phyloP scores from a whole-genome alignment of 2,888 invertebrate species.

The Silvanus unidentatus region DNA sequence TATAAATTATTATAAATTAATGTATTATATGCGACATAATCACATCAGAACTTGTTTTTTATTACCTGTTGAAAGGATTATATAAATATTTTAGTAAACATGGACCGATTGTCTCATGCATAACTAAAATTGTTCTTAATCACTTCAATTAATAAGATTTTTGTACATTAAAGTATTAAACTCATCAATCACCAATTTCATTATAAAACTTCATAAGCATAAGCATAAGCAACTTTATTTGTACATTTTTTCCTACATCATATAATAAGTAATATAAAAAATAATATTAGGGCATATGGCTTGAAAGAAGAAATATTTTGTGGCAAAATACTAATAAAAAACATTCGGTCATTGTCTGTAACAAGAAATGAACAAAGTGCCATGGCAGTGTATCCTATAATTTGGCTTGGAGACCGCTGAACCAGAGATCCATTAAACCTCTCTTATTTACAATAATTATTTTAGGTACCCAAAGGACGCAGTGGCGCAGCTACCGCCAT shows the following conservation, averaged over 20 bases:
- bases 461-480: too few relatives aligned
- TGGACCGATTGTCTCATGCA: conserved; percentile 10
- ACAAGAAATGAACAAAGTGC: conserved; percentile 4
- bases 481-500: too few relatives aligned
- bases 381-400: conserved; percentile 20
- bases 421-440: background rate
- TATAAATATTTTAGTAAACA: conserved; percentile 11
- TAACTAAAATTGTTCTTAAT: conserved; percentile 8
- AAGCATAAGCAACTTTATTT: too few relatives aligned
- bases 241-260: too few relatives aligned
- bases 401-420: conserved; percentile 26
- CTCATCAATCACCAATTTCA: background rate
- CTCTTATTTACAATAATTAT: too few relatives aligned
- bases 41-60: conserved; percentile 16
- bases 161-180: conserved; percentile 3
- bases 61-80: conserved; percentile 16
- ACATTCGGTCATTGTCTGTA: conserved; percentile 6
- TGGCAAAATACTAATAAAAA: background rate
- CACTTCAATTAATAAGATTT: conserved; percentile 3
- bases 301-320: background rate
- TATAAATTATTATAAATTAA: conserved; percentile 11
- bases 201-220: too few relatives aligned
- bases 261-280: too few relatives aligned
- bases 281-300: too few relatives aligned
- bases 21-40: conserved; percentile 16